Percentiles rank a stretch among this genome's conserved stretches.
phyloP scores from a whole-genome alignment of 2,888 invertebrate genomes.

The Mythimna ferrago region DNA sequence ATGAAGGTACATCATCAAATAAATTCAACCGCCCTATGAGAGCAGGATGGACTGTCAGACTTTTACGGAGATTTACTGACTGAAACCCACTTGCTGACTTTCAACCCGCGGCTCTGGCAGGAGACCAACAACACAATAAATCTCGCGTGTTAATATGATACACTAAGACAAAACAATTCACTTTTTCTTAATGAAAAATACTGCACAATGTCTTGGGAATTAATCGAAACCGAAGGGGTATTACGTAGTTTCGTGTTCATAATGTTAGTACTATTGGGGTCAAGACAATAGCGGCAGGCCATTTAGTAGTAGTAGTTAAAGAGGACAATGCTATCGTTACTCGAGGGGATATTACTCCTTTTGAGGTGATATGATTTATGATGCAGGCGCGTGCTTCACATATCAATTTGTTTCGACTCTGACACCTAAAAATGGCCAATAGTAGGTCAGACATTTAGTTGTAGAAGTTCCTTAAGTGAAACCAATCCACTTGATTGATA shows the following conservation, averaged over 20 bases:
- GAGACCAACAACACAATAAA: background rate
- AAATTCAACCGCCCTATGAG: too few species aligned
- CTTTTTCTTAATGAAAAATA: conserved; percentile 33
- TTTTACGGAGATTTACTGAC: too few species aligned
- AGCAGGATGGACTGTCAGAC: too few species aligned
- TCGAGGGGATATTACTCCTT: conserved; percentile 74
- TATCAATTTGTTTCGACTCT: conserved; percentile 39
- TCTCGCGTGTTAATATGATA: conserved; percentile 3
- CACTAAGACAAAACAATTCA: conserved; percentile 14
- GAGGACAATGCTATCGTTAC: conserved; percentile 72
- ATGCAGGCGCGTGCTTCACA: conserved; percentile 46
- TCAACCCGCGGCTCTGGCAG: too few species aligned
- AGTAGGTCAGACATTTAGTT: conserved; percentile 33
- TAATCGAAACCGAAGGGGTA: conserved; percentile 39
- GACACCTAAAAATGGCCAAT: conserved; percentile 12
- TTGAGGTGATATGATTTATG: conserved; percentile 63
- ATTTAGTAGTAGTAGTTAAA: conserved; percentile 56
- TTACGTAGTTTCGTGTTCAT: conserved; percentile 56
- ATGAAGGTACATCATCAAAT: too few species aligned
- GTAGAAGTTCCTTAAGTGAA: background rate
- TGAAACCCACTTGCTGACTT: too few species aligned
- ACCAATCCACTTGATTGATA: background rate
- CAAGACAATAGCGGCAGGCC: conserved; percentile 60
- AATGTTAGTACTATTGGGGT: conserved; percentile 58
- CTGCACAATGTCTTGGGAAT: conserved; percentile 30